These are phyloP conservation scores for Eufriesea mexicana DNA, from an alignment of 1,140 invertebrate species.

Conservation along the genomic window DNA sequence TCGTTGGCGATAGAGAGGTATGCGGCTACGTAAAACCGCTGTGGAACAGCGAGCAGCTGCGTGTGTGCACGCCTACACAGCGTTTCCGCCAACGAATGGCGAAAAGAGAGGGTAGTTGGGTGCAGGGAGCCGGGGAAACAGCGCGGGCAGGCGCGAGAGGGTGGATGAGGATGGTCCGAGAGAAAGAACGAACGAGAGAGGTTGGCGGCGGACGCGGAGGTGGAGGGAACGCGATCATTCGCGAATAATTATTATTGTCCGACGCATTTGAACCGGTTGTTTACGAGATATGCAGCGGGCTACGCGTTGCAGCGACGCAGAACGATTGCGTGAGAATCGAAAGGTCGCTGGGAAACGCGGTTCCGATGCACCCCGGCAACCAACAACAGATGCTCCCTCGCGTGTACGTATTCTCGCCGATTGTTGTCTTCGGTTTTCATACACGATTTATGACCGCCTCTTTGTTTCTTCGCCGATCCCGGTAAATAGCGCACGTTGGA, in stretches of 20 bases:
- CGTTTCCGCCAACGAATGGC: constrained; percentile 24
- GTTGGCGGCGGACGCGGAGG: not conserved
- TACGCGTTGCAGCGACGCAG: constrained; percentile 24
- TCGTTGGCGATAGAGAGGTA: constrained; percentile 54
- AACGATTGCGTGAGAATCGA: constrained; percentile 47
- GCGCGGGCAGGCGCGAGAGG: not conserved
- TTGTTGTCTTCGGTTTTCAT: constrained; percentile 27
- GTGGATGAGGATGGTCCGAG: not conserved
- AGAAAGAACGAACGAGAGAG: not conserved
- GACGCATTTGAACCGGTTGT: constrained; percentile 50
- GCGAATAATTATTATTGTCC: constrained; percentile 58
- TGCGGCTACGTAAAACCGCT: constrained; percentile 61
- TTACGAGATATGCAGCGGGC: constrained; percentile 37
- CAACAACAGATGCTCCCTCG: constrained; percentile 12
- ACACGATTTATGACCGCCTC: not conserved
- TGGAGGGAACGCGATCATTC: constrained; percentile 29
- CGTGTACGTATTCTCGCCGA: not conserved
- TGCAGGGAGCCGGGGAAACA: too few relatives aligned
- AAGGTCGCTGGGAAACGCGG: constrained; percentile 15
- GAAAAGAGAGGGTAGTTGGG: constrained; percentile 34
- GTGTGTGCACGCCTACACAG: constrained; percentile 50
- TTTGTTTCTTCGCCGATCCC: not conserved
- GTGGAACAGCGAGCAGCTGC: constrained; percentile 32
- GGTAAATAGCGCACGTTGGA: not conserved
- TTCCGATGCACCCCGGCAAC: not conserved